Evolutionary conservation across 2,113 vertebrate genomes (phyloP).

Genomic region (Triplophysa tibetana): DNA sequence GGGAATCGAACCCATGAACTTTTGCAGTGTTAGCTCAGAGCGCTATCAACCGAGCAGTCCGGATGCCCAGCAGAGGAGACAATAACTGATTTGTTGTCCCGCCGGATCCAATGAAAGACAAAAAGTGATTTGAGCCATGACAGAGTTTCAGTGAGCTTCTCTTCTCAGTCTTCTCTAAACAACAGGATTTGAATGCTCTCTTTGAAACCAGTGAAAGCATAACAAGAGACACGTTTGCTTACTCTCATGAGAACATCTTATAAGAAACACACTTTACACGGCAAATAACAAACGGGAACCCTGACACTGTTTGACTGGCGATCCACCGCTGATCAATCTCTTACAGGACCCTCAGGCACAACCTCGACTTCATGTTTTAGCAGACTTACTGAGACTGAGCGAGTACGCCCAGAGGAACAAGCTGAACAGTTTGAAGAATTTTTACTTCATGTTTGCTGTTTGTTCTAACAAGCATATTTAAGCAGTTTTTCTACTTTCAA

Average conservation of each 20-base stretch:
- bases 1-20: no score
- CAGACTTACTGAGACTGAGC: not conserved
- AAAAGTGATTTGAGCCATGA: conserved; percentile 53
- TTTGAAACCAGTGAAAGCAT: conserved; percentile 59
- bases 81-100: conserved; percentile 44
- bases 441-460: not conserved
- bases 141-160: conserved; percentile 50
- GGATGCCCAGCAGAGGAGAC: conserved; percentile 13
- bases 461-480: not conserved
- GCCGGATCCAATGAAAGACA: conserved; percentile 48
- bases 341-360: not conserved
- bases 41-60: not conserved
- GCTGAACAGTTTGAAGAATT: no score
- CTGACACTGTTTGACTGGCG: conserved; percentile 47
- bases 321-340: not conserved
- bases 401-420: not conserved
- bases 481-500: not conserved
- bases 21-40: no score
- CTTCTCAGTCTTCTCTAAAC: conserved; percentile 52
- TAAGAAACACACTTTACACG: conserved; percentile 60
- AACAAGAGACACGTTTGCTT: conserved; percentile 62
- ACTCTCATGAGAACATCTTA: conserved; percentile 66
- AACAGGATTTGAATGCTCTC: conserved; percentile 59
- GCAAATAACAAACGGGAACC: conserved; percentile 29
- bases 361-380: no score